Conservation (phyloP, 2,888 invertebrate species). For the Endotricha flammealis region DNA sequence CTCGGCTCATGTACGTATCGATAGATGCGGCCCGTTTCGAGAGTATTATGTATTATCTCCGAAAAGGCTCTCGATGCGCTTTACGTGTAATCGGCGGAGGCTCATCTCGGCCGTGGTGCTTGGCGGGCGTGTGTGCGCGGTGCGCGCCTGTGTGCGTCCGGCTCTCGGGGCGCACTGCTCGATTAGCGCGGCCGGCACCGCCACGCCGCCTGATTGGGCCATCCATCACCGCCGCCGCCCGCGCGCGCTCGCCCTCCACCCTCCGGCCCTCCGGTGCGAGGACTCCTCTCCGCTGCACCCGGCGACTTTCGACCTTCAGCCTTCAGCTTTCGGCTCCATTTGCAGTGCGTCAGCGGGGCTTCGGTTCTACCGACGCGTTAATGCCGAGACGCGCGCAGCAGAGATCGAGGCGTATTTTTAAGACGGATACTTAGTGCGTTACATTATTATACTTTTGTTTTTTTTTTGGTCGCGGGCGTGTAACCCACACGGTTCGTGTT, state of each 20-base stretch:
- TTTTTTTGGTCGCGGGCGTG: conserved; percentile 60
- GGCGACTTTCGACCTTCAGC: conserved; percentile 38
- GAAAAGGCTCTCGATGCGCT: conserved; percentile 55
- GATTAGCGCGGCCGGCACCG: conserved; percentile 71
- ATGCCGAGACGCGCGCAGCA: conserved; percentile 65
- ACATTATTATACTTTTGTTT: conserved; percentile 73
- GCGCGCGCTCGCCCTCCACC: conserved; percentile 56
- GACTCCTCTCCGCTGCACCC: conserved; percentile 26
- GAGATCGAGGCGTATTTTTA: conserved; percentile 71
- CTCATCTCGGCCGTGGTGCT: conserved; percentile 30
- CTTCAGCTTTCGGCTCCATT: conserved; percentile 24
- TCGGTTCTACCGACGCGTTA: conserved; percentile 44
- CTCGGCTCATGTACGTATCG: conserved; percentile 1
- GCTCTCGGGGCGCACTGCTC: conserved; percentile 66
- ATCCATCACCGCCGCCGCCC: conserved; percentile 71
- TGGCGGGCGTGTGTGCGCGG: conserved; percentile 27
- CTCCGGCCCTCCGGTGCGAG: conserved; percentile 25
- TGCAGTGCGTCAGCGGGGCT: conserved; percentile 14
- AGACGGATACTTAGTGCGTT: conserved; percentile 76
- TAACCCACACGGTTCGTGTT: conserved; percentile 63
- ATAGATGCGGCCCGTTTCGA: conserved; percentile 20
- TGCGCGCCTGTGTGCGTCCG: conserved; percentile 54
- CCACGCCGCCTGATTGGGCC: conserved; percentile 71
- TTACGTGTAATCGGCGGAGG: conserved; percentile 46
- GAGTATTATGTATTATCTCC: conserved; percentile 45